Base-by-base conservation (phyloP, 2,888 invertebrate species). In the Tricholauxania praeusta region DNA sequence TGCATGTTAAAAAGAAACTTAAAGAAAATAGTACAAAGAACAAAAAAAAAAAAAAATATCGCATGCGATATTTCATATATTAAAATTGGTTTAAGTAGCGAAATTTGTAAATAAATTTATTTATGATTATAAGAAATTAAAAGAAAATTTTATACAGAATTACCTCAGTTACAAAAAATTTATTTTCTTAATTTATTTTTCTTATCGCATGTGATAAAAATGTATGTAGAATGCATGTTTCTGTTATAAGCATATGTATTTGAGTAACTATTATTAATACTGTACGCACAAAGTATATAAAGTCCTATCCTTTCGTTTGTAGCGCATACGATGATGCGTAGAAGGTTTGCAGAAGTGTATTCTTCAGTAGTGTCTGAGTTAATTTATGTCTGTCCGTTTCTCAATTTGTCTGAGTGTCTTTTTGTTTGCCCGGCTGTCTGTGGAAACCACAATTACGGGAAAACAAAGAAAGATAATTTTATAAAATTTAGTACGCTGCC, bases 301-400 rank as follows among this genome's bases (percentile, higher is more conserved):
- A 28, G 19, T 55, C 12, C 12, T 12, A 17, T 55, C n/a, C 19
- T n/a, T 55, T 17, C 12, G 10, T 3, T 28, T 28, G 28, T 28
- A 28, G 4, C 3, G 28, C 3, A 4, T 28, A 28, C 4, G 0
- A 28, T 4, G 22, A 22, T 22, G 22, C 3, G 22, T 22, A 2
- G 28, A 3, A 3, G 28, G 28, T 28, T 4, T 28, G 3, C 4
- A 28, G 4, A 28, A 2, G 1, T 22, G 3, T 22, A 22, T 22
- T 22, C 3, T 22, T 22, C 22, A 22, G 22, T 3, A 22, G 2
- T 3, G 3, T 22, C 28, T 28, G 28, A 28, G 28, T 28, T 28
- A 28, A n/a, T 68, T 55, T 57, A n/a, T 10, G 19, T 60, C 49
- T 71, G 49, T 62, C 12, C 17, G 60, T 57, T 51, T n/a, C n/a